phyloP scores from a whole-genome alignment of 2,888 invertebrate genomes.

The Temnothorax unifasciatus region DNA sequence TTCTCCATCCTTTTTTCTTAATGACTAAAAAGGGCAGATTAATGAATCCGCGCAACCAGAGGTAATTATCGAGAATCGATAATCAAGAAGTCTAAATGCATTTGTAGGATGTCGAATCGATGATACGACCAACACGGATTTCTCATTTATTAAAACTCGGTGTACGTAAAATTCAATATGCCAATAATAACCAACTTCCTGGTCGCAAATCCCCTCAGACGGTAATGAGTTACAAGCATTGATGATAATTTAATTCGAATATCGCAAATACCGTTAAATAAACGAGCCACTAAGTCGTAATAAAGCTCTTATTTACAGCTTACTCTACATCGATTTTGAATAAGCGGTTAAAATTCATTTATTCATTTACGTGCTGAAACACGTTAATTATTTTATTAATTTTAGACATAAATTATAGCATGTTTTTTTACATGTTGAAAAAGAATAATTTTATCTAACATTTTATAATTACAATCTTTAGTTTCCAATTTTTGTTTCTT shows the following conservation, averaged over 20 bases:
- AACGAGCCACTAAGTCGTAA: slow-evolving; percentile 7
- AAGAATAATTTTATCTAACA: not conserved
- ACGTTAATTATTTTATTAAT: not conserved
- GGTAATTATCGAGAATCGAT: slow-evolving; percentile 62
- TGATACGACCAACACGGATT: slow-evolving; percentile 46
- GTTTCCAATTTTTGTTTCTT: slow-evolving; percentile 54
- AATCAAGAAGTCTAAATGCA: slow-evolving; percentile 58
- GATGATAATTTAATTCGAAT: slow-evolving; percentile 25
- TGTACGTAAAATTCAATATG: slow-evolving; percentile 48
- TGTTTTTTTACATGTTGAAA: not conserved
- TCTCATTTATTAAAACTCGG: slow-evolving; percentile 46
- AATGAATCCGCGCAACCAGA: slow-evolving; percentile 41
- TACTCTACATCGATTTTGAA: not conserved
- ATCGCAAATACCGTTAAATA: not conserved
- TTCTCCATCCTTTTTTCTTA: slow-evolving; percentile 47
- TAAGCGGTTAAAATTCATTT: not conserved
- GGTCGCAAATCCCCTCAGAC: slow-evolving; percentile 28
- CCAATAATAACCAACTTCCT: slow-evolving; percentile 48
- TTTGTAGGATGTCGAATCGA: slow-evolving; percentile 54
- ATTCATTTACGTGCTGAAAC: not conserved
- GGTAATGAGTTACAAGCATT: slow-evolving; percentile 44
- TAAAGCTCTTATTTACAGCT: not conserved
- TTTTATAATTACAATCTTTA: not conserved
- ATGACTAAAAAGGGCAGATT: slow-evolving; percentile 47
- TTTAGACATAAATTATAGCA: not conserved